Percentiles rank a stretch among this genome's conserved stretches.
Evolutionary conservation across 2,113 vertebrate genomes (phyloP).

Genomic region (Acrocephalus arundinaceus): DNA sequence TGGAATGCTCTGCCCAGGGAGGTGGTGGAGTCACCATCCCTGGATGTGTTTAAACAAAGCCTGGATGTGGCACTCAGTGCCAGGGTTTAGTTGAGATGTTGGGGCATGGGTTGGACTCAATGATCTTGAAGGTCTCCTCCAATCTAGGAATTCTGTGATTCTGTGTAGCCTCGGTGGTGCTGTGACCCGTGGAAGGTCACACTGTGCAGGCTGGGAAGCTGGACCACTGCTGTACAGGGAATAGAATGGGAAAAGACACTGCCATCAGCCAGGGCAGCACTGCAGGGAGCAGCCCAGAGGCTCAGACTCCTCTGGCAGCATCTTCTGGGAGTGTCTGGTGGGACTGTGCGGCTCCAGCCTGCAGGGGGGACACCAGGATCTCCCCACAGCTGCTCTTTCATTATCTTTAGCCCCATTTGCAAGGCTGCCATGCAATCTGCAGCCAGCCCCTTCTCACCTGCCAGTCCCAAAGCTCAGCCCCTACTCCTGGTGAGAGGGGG

Average conservation of each 20-base stretch:
- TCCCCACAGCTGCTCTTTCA: neutral
- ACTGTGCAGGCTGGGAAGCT: neutral
- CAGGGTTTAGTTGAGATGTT: too few relatives aligned
- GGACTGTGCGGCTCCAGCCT: neutral
- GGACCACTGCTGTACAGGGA: neutral
- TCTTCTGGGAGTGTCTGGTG: neutral
- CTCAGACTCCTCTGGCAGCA: neutral
- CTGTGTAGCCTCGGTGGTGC: neutral
- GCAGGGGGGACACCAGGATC: neutral
- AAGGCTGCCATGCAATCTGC: neutral
- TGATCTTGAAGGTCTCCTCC: too few relatives aligned
- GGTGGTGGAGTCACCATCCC: too few relatives aligned
- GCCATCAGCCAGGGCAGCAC: neutral
- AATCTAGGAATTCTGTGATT: too few relatives aligned
- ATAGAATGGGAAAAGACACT: neutral
- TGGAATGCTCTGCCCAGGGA: too few relatives aligned
- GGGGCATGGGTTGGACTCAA: too few relatives aligned
- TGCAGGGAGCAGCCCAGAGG: neutral
- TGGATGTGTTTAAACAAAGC: too few relatives aligned
- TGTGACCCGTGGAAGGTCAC: neutral
- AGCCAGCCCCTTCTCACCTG: neutral
- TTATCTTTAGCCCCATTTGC: neutral
- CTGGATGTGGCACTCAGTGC: too few relatives aligned
- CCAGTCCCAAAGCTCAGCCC: neutral
- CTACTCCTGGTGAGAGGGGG: accelerated